A percentile compares a stretch with the other conserved stretches of the same genome.
Evolutionary conservation across 2,888 invertebrate species (phyloP).

Genomic region (Ametastegia equiseti): DNA sequence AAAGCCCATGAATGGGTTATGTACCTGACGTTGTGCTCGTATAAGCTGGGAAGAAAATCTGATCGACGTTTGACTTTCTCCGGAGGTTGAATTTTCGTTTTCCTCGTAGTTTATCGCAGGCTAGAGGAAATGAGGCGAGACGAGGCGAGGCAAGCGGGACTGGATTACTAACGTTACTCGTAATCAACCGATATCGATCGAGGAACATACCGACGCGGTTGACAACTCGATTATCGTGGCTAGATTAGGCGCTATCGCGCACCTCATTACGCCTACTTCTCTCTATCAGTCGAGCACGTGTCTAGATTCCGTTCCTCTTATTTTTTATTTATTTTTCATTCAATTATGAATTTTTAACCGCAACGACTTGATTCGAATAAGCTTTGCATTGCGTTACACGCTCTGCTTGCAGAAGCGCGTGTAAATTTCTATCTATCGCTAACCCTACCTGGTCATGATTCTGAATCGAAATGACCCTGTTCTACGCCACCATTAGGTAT

Average conservation of each 20-base stretch:
- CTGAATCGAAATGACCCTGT: no score
- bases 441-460: no score
- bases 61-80: no score
- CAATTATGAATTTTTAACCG: not conserved
- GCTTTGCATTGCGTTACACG: not conserved
- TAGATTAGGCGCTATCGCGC: slow-evolving; percentile 9
- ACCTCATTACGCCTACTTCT: slow-evolving; percentile 9
- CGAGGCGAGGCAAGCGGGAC: no score
- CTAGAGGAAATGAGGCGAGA: no score
- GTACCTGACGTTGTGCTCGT: no score
- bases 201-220: not conserved
- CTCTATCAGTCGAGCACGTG: not conserved
- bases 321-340: not conserved
- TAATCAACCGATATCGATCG: not conserved
- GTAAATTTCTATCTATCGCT: no score
- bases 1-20: no score
- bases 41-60: no score
- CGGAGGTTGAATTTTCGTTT: not conserved
- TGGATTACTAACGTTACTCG: not conserved
- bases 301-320: not conserved
- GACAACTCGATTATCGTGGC: slow-evolving; percentile 5
- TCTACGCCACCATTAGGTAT: no score
- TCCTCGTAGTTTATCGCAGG: slow-evolving; percentile 4
- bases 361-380: no score
- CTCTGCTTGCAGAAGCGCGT: no score